A percentile compares a stretch with the other conserved stretches of the same genome.
phyloP scores from a whole-genome alignment of 2,113 vertebrate genomes.

The Typhlomys cinereus region DNA sequence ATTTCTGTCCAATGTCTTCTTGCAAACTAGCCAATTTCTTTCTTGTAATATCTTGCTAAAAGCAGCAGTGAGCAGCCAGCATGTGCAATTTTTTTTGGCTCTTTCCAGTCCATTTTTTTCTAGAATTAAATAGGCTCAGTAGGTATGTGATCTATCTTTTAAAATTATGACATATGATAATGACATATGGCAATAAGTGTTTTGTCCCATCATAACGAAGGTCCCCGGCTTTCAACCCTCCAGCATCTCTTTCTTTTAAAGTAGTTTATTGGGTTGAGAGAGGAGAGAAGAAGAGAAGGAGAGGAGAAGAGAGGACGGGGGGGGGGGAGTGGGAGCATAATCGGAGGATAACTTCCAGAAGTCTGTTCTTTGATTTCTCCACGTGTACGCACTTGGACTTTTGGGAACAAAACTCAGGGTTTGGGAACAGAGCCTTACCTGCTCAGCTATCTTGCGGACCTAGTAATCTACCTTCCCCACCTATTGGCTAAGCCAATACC shows the following conservation, averaged over 20 bases:
- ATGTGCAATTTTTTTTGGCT: background rate
- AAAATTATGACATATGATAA: background rate
- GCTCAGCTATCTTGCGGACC: no score
- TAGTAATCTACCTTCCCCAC: no score
- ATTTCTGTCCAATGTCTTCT: background rate
- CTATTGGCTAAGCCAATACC: background rate
- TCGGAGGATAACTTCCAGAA: no score
- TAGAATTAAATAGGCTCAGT: background rate
- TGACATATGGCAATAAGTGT: background rate
- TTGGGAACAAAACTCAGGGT: no score
- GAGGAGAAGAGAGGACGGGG: no score
- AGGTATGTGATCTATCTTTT: background rate
- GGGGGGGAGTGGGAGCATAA: no score
- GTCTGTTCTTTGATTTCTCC: no score
- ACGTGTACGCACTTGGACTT: no score
- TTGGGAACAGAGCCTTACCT: no score
- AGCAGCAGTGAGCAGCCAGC: background rate
- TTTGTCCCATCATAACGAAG: background rate
- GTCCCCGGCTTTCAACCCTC: background rate
- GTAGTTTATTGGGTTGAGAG: no score
- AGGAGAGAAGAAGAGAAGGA: no score
- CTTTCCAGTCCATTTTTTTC: slow-evolving; percentile 22
- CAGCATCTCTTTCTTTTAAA: no score
- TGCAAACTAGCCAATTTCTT: slow-evolving; percentile 1
- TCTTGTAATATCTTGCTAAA: slow-evolving; percentile 26